Conservation (phyloP, 2,113 vertebrate species). For the Riparia riparia region DNA sequence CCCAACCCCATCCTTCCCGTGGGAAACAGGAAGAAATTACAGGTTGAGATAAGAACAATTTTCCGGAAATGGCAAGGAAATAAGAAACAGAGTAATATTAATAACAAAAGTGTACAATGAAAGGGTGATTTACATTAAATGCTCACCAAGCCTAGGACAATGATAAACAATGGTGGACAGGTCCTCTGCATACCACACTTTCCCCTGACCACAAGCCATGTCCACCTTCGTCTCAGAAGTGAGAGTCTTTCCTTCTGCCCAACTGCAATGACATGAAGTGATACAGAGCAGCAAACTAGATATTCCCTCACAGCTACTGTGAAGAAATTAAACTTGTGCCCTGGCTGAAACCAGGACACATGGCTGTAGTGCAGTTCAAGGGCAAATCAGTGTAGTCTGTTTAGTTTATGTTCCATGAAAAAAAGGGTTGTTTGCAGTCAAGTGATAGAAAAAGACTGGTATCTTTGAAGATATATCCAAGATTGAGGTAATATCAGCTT, state of each 20-base stretch:
- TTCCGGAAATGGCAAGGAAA: neutral
- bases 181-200: rapidly evolving
- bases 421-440: neutral
- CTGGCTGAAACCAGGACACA: neutral
- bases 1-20: too few relatives aligned
- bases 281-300: neutral
- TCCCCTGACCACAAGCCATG: rapidly evolving
- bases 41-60: neutral
- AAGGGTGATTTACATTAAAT: neutral
- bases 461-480: neutral
- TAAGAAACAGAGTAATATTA: neutral
- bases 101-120: neutral
- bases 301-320: neutral
- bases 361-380: neutral
- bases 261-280: neutral
- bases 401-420: neutral
- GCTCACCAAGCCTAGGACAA: neutral
- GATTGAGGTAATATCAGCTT: neutral
- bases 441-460: neutral
- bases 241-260: neutral
- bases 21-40: neutral
- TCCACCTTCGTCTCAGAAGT: neutral
- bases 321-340: neutral
- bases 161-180: neutral
- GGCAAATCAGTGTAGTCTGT: neutral